A percentile compares a stretch with the other conserved stretches of the same genome.
These are phyloP conservation scores for Phyllotis vaccarum DNA, from an alignment of 2,797 vertebrate genomes.

Conservation along the genomic window DNA sequence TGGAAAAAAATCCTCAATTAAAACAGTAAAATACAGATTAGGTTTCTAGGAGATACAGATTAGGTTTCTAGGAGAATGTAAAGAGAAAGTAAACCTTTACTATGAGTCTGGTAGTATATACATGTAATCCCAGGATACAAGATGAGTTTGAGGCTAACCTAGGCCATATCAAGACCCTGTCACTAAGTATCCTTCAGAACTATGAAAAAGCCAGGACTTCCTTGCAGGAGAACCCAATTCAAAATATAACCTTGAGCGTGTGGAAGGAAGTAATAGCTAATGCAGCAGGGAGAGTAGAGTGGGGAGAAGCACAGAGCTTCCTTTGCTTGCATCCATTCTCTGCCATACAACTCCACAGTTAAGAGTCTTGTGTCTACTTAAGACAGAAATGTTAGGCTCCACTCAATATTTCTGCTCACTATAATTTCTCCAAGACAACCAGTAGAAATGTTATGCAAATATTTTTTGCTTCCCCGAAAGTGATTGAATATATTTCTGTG, in stretches of 20 bases:
- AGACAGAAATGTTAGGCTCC: neutral
- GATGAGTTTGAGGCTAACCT: neutral
- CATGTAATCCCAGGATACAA: neutral
- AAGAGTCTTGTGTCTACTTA: neutral
- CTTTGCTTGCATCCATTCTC: neutral
- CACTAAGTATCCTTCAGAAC: neutral
- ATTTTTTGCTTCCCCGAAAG: neutral
- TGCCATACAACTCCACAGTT: neutral
- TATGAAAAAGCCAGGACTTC: neutral
- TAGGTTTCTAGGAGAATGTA: too few species aligned
- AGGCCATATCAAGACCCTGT: neutral
- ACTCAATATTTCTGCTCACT: neutral
- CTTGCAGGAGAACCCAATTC: slow-evolving; percentile 1
- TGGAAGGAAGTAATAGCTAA: slow-evolving; percentile 32
- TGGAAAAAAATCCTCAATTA: neutral
- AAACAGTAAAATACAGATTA: neutral
- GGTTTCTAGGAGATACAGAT: too few species aligned
- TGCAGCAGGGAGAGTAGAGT: neutral
- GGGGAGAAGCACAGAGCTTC: neutral
- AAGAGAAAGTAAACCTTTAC: neutral
- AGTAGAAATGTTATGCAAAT: neutral
- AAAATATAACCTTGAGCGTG: neutral
- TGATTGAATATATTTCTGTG: neutral
- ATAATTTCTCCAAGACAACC: neutral
- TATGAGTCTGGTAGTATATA: neutral